Evolutionary conservation across 2,888 invertebrate species (phyloP), one percentile per base, ranked within the genome.

Genomic region (Crioceris asparagi): DNA sequence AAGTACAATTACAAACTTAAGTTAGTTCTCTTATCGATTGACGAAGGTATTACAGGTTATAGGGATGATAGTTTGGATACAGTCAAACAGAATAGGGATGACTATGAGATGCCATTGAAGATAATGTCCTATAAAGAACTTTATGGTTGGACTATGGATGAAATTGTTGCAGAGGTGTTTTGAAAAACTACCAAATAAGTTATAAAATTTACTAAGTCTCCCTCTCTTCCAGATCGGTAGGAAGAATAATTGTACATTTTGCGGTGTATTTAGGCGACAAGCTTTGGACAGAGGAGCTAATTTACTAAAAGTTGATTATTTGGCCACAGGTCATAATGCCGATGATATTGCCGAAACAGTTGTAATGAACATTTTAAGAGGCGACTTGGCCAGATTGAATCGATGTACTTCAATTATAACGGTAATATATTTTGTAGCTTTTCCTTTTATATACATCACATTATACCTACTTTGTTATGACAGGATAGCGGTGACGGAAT

Each of bases 111-210:
- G 68, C 83, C 92, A 1, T 67, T 99, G 26, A 93, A 88, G 69
- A 91, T 98, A 43, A 69, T 97, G 5, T 96, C 96, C 0, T 98
- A 98, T 59, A 84, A 94, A 68, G 93, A 97, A 52, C 68, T 98
- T 3, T 98, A 97, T 68, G 96, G 96, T 0, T 99, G 98, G 98
- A 96, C 97, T 3, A 96, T 96, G 94, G 98, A 99, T 68, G 85
- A 85, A 55, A 97, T 98, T 61, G 98, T 99, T 1, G 74, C 74
- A 29, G 80, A 83, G 63, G 83, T 84, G n/a, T n/a, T n/a, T n/a
- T n/a, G n/a, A n/a, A n/a, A n/a, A 55, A 74, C 73, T 0, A 31
- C 30, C 37, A 8, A 32, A 25, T 23, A 25, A 12, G 11, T 16
- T 18, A n/a, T n/a, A n/a, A n/a, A n/a, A n/a, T n/a, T n/a, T n/a